These are phyloP conservation scores for Eurois occulta DNA, from an alignment of 2,888 invertebrate genomes.

Conservation along the genomic window DNA sequence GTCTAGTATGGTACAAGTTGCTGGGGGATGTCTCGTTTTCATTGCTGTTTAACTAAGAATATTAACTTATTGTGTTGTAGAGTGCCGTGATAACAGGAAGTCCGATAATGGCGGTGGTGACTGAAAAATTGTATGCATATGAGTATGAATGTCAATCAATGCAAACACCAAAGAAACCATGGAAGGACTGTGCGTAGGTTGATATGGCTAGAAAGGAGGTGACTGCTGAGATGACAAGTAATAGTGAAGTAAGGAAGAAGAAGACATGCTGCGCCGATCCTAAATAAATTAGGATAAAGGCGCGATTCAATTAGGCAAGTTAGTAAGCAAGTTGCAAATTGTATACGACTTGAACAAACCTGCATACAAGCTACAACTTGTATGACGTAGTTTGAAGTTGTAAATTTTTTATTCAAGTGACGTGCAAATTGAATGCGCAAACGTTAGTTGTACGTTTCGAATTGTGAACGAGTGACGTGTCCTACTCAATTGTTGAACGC, in stretches of 20 bases:
- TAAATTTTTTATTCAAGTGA: too few species aligned
- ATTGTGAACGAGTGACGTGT: too few species aligned
- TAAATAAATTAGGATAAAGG: too few species aligned
- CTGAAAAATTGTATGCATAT: background rate
- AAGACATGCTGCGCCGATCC: background rate
- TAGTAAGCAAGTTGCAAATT: too few species aligned
- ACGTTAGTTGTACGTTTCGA: too few species aligned
- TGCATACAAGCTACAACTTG: too few species aligned
- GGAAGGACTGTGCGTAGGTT: background rate
- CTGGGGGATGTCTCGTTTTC: background rate
- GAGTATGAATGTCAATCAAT: background rate
- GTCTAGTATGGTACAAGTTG: conserved; percentile 59
- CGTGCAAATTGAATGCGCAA: too few species aligned
- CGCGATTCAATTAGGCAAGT: too few species aligned
- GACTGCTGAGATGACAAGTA: background rate
- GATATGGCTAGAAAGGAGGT: too few species aligned
- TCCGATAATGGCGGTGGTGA: background rate
- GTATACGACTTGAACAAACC: too few species aligned
- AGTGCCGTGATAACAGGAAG: background rate
- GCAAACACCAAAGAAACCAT: background rate
- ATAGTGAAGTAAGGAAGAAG: background rate
- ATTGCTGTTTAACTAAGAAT: background rate
- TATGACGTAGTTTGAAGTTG: too few species aligned
- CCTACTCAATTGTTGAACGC: too few species aligned
- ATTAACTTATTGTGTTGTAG: background rate